Percentiles rank a stretch among this genome's conserved stretches.
These are phyloP conservation scores for Leucophora obtusa DNA, from an alignment of 2,888 invertebrate species.

Conservation along the genomic window DNA sequence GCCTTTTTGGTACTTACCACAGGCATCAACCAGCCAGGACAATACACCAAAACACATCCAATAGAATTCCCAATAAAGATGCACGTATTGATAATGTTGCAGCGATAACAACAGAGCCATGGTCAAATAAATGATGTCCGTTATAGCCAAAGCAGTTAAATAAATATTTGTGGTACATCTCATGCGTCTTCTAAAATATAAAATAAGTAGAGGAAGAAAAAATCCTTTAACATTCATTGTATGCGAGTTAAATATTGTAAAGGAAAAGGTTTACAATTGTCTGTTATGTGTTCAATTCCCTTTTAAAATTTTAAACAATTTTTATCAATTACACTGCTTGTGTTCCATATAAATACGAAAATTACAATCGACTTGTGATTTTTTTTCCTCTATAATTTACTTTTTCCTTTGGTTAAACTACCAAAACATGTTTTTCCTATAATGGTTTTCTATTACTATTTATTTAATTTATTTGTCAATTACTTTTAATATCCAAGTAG, in stretches of 20 bases:
- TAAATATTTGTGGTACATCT: conserved; percentile 87
- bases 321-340: conserved; percentile 10
- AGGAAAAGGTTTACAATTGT: conserved; percentile 9
- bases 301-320: conserved; percentile 15
- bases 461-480: conserved; percentile 57
- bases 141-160: conserved; percentile 85
- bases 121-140: conserved; percentile 85
- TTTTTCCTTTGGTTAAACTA: not conserved
- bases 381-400: conserved; percentile 12
- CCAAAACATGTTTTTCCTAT: conserved; percentile 38
- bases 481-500: conserved; percentile 50
- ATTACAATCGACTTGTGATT: conserved; percentile 25
- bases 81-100: conserved; percentile 81
- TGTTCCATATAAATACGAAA: conserved; percentile 3
- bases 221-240: conserved; percentile 11
- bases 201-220: conserved; percentile 14
- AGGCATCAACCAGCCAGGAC: conserved; percentile 84
- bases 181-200: conserved; percentile 82
- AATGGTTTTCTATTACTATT: conserved; percentile 55
- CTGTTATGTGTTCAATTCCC: conserved; percentile 32
- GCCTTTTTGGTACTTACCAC: conserved; percentile 79
- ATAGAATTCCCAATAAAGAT: conserved; percentile 79
- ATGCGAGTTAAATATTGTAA: not conserved
- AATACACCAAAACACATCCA: conserved; percentile 82
- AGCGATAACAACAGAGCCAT: conserved; percentile 83